A percentile compares a stretch with the other conserved stretches of the same genome.
Conservation (phyloP, 2,797 vertebrate species). For the Chrosomus eos region DNA sequence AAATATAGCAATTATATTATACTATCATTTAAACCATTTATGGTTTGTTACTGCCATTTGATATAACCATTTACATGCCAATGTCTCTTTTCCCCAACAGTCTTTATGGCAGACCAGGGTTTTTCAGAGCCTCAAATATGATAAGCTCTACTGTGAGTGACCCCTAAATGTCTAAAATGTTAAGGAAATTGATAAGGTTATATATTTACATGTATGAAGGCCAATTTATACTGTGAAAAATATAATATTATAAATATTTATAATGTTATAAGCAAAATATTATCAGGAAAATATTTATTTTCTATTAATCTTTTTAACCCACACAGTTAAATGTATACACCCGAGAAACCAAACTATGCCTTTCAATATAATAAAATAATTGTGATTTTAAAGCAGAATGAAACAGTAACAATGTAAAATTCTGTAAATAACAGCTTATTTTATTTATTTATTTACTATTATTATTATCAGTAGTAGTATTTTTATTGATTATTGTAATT, state of each 20-base stretch:
- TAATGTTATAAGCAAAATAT: neutral
- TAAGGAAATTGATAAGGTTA: neutral
- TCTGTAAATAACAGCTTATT: neutral
- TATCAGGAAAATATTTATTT: neutral
- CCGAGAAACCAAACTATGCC: neutral
- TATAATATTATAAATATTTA: neutral
- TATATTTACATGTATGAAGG: neutral
- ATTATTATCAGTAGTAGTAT: neutral
- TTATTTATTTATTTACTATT: neutral
- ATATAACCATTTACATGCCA: neutral
- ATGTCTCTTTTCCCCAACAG: neutral
- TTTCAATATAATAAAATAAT: neutral
- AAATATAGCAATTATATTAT: neutral
- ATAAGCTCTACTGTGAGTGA: neutral
- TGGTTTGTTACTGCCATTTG: neutral
- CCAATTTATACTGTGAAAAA: neutral
- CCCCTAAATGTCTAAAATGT: neutral
- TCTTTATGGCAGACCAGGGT: neutral
- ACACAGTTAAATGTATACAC: no score
- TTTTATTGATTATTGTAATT: neutral
- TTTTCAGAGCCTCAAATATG: neutral
- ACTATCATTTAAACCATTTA: neutral
- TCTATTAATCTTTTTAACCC: neutral
- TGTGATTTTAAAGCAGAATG: neutral
- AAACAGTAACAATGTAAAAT: neutral